Evolutionary conservation across 2,888 invertebrate genomes (phyloP).

Genomic region (Ypsolopha scabrella): DNA sequence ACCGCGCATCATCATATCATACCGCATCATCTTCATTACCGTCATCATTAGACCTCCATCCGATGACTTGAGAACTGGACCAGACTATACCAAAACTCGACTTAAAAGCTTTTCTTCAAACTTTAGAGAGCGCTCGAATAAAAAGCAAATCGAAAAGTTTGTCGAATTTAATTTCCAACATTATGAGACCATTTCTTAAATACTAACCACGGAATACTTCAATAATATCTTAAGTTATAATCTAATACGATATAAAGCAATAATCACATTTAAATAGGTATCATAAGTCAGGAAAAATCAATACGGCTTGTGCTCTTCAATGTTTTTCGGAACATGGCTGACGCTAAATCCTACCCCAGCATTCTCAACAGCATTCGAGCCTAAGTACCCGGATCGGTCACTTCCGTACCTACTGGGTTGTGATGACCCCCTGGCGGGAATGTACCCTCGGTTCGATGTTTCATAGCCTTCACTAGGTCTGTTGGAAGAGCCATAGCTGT

Average conservation of each 20-base stretch:
- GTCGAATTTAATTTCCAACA: not conserved
- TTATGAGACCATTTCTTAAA: slow-evolving; percentile 1
- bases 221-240: not conserved
- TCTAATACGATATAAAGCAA: not conserved
- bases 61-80: slow-evolving; percentile 8
- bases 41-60: slow-evolving; percentile 20
- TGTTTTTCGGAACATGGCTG: slow-evolving; percentile 18
- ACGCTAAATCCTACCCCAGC: slow-evolving; percentile 34
- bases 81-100: slow-evolving; percentile 20
- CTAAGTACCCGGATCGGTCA: slow-evolving; percentile 15
- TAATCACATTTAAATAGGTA: not conserved
- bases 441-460: slow-evolving; percentile 9
- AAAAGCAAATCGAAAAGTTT: not conserved
- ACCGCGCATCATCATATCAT: slow-evolving; percentile 33
- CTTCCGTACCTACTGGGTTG: slow-evolving; percentile 9
- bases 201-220: not conserved
- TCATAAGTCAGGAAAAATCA: not conserved
- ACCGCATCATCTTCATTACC: slow-evolving; percentile 24
- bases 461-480: not conserved
- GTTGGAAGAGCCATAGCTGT: not conserved
- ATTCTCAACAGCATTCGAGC: slow-evolving; percentile 15
- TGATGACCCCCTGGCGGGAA: slow-evolving; percentile 9
- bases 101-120: slow-evolving; percentile 4
- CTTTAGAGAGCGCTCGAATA: slow-evolving; percentile 3
- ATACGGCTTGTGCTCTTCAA: slow-evolving; percentile 1